Evolutionary conservation across 2,888 invertebrate genomes (phyloP).

Genomic region (Ptilodon capucinus): DNA sequence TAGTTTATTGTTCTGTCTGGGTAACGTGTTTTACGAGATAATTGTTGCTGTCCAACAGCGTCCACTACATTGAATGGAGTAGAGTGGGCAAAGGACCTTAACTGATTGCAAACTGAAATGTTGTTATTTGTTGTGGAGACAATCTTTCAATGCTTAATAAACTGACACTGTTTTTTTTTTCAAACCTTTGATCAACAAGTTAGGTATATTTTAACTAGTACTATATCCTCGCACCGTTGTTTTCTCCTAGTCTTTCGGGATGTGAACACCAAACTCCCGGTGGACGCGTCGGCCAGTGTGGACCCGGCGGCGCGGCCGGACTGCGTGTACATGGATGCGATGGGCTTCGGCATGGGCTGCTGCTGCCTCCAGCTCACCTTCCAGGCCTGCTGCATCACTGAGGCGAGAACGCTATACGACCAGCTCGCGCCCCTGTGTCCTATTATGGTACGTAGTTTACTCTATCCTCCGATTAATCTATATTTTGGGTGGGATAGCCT

Average conservation of each 20-base stretch:
- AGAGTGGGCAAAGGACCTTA: too few species aligned
- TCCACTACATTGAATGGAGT: too few species aligned
- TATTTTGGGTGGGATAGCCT: neutral
- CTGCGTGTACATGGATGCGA: constrained; percentile 98
- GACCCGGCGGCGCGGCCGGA: constrained; percentile 90
- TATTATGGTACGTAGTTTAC: neutral
- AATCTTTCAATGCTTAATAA: too few species aligned
- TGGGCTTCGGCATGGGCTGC: constrained; percentile 99
- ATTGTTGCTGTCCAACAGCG: too few species aligned
- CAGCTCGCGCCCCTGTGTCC: constrained; percentile 98
- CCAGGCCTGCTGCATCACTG: constrained; percentile 97
- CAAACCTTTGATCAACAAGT: too few species aligned
- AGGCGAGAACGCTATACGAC: constrained; percentile 98
- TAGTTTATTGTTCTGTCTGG: too few species aligned
- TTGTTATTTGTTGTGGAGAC: too few species aligned
- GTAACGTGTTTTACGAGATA: too few species aligned
- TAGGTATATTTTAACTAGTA: too few species aligned
- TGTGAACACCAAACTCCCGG: constrained; percentile 91
- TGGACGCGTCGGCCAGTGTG: constrained; percentile 87
- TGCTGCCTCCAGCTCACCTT: constrained; percentile 98
- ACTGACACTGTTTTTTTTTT: too few species aligned
- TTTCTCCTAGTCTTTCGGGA: constrained; percentile 91
- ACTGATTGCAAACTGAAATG: too few species aligned
- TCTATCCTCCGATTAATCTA: neutral
- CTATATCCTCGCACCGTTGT: too few species aligned